These are phyloP conservation scores for Chamaetylas fuelleborni DNA, from an alignment of 2,113 vertebrate genomes.

Conservation along the genomic window DNA sequence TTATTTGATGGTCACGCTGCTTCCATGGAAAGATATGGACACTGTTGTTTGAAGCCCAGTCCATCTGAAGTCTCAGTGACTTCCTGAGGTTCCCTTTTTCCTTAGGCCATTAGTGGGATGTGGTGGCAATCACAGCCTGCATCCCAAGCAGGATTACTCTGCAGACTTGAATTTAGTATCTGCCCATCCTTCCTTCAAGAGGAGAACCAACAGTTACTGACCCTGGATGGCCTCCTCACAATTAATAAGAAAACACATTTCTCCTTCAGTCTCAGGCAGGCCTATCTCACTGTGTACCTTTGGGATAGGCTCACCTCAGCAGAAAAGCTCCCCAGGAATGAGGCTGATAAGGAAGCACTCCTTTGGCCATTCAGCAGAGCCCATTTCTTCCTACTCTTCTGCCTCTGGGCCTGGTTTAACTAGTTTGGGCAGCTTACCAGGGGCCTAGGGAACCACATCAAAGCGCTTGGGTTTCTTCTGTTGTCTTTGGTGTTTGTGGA, in stretches of 20 bases:
- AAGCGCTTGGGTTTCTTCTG: neutral
- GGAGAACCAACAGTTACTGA: neutral
- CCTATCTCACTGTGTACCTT: neutral
- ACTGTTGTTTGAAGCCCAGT: neutral
- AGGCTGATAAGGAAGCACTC: neutral
- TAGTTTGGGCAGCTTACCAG: slow-evolving; percentile 5
- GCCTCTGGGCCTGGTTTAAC: slow-evolving; percentile 11
- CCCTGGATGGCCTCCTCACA: neutral
- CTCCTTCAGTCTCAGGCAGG: neutral
- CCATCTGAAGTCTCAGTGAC: neutral
- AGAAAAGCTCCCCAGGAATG: slow-evolving; percentile 6
- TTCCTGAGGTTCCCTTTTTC: neutral
- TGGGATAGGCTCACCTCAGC: neutral
- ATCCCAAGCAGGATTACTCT: neutral
- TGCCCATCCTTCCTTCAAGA: neutral
- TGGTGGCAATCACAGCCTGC: neutral
- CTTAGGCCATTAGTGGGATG: neutral
- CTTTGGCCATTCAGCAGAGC: neutral
- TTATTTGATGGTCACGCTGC: neutral
- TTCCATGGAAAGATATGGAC: rapidly evolving
- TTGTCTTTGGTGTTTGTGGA: neutral
- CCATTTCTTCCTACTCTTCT: neutral
- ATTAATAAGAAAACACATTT: neutral
- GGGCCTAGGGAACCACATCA: neutral
- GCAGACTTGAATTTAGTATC: neutral